Evolutionary conservation across 2,797 vertebrate genomes (phyloP).

Genomic region (Myripristis murdjan): DNA sequence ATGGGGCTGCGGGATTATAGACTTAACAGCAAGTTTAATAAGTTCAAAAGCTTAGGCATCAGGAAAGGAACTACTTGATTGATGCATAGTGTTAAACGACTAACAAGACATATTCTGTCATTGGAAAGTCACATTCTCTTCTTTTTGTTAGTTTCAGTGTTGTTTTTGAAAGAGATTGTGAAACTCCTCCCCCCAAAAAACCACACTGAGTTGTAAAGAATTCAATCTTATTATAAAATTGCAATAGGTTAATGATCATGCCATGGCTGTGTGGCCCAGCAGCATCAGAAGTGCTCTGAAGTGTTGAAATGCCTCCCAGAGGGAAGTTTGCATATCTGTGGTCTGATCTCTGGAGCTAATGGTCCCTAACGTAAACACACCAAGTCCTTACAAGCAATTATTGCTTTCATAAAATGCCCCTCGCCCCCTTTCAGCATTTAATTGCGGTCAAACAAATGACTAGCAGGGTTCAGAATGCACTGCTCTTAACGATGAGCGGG

Average conservation of each 20-base stretch:
- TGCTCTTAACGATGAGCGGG: conserved; percentile 61
- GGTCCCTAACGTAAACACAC: conserved; percentile 87
- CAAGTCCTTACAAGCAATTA: conserved; percentile 88
- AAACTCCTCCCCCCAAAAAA: too few relatives aligned
- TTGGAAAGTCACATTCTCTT: not conserved
- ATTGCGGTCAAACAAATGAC: conserved; percentile 87
- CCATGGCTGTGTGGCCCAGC: conserved; percentile 66
- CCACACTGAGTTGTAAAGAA: conserved; percentile 30
- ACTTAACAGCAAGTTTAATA: not conserved
- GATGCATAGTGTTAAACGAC: not conserved
- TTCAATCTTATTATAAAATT: conserved; percentile 43
- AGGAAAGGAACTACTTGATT: not conserved
- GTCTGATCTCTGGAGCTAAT: conserved; percentile 87
- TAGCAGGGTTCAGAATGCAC: conserved; percentile 81
- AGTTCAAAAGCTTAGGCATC: not conserved
- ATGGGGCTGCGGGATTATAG: not conserved
- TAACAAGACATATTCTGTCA: not conserved
- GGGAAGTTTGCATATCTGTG: conserved; percentile 87
- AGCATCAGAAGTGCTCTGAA: conserved; percentile 66
- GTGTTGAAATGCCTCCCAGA: conserved; percentile 84
- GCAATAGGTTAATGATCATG: conserved; percentile 60
- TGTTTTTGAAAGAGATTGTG: conserved; percentile 8
- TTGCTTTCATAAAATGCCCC: conserved; percentile 86
- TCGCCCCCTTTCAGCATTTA: conserved; percentile 84
- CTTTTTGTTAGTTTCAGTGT: not conserved